Evolutionary conservation across 1,140 invertebrate species (phyloP).

Genomic region (Drosophila micromelanica): DNA sequence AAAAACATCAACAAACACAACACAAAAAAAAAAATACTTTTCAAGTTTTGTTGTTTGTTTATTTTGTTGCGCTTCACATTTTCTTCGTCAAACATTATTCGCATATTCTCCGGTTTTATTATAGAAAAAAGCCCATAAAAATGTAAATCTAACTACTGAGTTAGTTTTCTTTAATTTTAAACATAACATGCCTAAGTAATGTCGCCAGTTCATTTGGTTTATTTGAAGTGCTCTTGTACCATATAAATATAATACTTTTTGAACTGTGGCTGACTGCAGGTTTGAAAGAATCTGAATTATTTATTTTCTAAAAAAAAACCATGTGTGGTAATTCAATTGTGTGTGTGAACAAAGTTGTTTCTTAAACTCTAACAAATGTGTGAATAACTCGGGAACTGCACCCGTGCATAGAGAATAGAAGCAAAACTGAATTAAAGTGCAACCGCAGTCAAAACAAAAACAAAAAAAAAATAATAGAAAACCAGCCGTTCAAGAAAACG

Average conservation of each 20-base stretch:
- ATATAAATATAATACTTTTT: constrained; percentile 8
- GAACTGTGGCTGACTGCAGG: constrained; percentile 18
- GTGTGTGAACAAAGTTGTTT: constrained; percentile 45
- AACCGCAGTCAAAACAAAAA: constrained; percentile 23
- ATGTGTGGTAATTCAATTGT: constrained; percentile 55
- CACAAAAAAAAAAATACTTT: constrained; percentile 53
- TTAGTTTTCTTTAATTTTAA: not conserved
- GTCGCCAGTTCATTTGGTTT: constrained; percentile 8
- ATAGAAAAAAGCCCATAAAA: constrained; percentile 42
- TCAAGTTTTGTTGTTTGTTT: constrained; percentile 57
- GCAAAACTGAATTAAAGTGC: constrained; percentile 42
- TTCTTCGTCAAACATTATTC: constrained; percentile 51
- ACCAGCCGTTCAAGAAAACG: constrained; percentile 46
- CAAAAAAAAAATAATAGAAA: constrained; percentile 11
- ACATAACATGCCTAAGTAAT: not conserved
- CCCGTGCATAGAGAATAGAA: constrained; percentile 37
- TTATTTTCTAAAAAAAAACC: constrained; percentile 35
- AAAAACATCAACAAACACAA: constrained; percentile 62
- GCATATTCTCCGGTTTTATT: constrained; percentile 40
- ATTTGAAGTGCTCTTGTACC: constrained; percentile 16
- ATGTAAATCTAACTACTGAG: constrained; percentile 38
- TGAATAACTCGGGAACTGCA: constrained; percentile 44
- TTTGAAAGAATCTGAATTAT: constrained; percentile 25
- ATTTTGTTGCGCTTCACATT: constrained; percentile 67
- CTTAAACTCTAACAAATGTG: constrained; percentile 49